Percentiles rank a stretch among this genome's conserved stretches.
phyloP scores from a whole-genome alignment of 2,797 vertebrate genomes.

The Coregonus ussuriensis region DNA sequence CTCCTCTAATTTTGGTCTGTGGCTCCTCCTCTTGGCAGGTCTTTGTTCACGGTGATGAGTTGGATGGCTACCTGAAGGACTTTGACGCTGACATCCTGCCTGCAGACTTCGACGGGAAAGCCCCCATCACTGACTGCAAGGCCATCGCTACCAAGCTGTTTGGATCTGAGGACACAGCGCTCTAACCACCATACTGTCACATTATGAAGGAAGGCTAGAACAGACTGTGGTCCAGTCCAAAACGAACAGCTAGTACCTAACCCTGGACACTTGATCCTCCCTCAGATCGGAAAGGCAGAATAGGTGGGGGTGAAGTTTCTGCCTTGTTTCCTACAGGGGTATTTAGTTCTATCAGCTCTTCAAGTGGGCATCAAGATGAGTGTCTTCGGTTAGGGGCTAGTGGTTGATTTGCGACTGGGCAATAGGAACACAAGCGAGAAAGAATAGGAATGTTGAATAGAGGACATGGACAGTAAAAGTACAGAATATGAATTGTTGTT shows the following conservation, averaged over 20 bases:
- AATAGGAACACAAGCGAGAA: conserved; percentile 13
- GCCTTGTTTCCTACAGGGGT: conserved; percentile 6
- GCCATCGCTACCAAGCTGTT: conserved; percentile 84
- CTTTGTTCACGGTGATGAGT: conserved; percentile 90
- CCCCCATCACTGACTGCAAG: conserved; percentile 81
- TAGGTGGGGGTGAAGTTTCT: background rate
- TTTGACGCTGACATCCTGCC: conserved; percentile 87
- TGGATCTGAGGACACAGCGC: conserved; percentile 89
- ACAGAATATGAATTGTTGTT: conserved; percentile 25
- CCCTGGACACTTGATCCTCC: conserved; percentile 34
- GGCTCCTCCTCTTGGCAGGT: conserved; percentile 74
- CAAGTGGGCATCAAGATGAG: conserved; percentile 14
- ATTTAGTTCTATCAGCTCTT: conserved; percentile 27
- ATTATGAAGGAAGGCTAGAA: conserved; percentile 6
- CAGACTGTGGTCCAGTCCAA: conserved; percentile 2
- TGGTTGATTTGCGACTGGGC: conserved; percentile 22
- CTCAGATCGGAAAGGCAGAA: conserved; percentile 28
- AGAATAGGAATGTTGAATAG: conserved; percentile 44
- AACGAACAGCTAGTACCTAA: conserved; percentile 30
- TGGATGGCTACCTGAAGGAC: conserved; percentile 86
- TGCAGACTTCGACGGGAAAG: conserved; percentile 87
- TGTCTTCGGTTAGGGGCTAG: conserved; percentile 42
- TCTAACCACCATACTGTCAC: conserved; percentile 64
- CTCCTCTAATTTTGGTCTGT: conserved; percentile 10
- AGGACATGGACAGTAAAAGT: background rate